These are phyloP conservation scores for Colletes collaris DNA, from an alignment of 2,888 invertebrate species.

Conservation along the genomic window DNA sequence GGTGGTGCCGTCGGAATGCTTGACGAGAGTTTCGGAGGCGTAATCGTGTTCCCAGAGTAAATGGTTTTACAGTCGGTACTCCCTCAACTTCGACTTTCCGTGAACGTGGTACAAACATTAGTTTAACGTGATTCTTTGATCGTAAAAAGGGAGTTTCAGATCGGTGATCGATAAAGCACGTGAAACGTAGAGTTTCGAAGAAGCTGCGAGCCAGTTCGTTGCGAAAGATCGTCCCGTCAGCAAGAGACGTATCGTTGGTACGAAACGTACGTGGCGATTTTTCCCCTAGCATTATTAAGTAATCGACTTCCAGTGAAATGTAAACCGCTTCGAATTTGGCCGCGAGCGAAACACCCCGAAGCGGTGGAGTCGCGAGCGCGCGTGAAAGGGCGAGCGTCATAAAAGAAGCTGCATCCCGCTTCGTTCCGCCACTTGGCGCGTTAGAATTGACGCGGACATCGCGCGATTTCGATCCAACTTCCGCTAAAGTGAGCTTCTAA, in stretches of 20 bases:
- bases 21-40: no score
- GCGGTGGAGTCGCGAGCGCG: conserved; percentile 44
- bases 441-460: conserved; percentile 18
- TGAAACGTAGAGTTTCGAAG: neutral
- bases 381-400: conserved; percentile 66
- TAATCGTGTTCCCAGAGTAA: no score
- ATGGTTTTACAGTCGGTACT: no score
- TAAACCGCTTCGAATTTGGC: conserved; percentile 56
- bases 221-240: neutral
- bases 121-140: no score
- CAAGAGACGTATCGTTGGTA: neutral
- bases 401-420: conserved; percentile 63
- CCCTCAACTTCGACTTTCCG: no score
- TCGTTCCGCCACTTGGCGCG: conserved; percentile 40
- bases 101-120: no score
- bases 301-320: conserved; percentile 45
- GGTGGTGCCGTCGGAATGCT: no score
- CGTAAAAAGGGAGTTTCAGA: neutral
- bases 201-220: neutral
- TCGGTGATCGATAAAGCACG: no score
- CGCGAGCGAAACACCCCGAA: conserved; percentile 58
- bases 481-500: neutral
- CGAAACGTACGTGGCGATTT: conserved; percentile 15
- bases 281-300: conserved; percentile 27
- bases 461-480: neutral